phyloP scores from a whole-genome alignment of 2,113 vertebrate species.

The Sminthopsis crassicaudata region DNA sequence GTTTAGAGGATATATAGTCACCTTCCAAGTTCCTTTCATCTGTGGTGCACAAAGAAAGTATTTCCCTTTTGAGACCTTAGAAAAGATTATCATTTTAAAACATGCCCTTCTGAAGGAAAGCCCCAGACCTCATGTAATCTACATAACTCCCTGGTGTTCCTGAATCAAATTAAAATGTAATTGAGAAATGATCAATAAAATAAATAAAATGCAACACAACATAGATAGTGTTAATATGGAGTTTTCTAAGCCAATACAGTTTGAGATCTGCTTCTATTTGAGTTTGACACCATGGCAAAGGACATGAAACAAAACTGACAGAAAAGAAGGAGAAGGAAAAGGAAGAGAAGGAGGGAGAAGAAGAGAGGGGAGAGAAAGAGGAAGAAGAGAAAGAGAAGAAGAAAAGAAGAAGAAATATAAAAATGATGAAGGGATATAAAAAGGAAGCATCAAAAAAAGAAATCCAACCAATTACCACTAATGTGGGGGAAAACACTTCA shows the following conservation, averaged over 20 bases:
- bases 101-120: not conserved
- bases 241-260: not conserved
- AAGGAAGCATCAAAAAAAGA: not conserved
- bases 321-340: not conserved
- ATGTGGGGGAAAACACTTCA: not conserved
- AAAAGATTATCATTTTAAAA: not conserved
- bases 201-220: not conserved
- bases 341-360: not conserved
- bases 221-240: not conserved
- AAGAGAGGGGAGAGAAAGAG: too few relatives aligned
- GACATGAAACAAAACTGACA: not conserved
- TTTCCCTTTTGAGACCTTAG: too few relatives aligned
- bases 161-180: not conserved
- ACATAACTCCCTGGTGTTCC: not conserved
- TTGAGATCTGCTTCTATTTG: not conserved
- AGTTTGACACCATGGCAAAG: not conserved
- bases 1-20: not conserved
- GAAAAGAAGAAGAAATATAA: not conserved
- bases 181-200: not conserved
- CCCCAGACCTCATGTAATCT: not conserved
- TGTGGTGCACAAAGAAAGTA: not conserved
- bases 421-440: not conserved
- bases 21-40: too few relatives aligned
- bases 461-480: not conserved
- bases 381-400: too few relatives aligned